Percentiles rank a stretch among this genome's conserved stretches.
Conservation (phyloP, 2,888 invertebrate species). For the Punctoribates punctum region DNA sequence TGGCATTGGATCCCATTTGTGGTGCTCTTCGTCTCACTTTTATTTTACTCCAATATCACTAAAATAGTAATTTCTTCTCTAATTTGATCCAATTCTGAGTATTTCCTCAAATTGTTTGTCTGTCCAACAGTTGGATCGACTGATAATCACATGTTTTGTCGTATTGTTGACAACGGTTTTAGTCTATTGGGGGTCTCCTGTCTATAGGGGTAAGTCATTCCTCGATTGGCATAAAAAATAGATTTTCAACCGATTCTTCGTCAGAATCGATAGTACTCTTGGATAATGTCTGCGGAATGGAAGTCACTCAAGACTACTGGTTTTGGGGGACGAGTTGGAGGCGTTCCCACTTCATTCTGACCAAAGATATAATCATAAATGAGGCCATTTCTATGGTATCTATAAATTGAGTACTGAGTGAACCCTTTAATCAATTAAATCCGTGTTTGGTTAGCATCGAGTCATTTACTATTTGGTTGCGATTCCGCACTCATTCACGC, state of each 20-base stretch:
- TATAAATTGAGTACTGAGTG: too few relatives aligned
- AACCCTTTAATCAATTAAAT: too few relatives aligned
- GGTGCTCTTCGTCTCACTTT: not conserved
- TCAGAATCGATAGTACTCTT: constrained; percentile 38
- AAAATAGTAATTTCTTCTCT: not conserved
- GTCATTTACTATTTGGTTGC: constrained; percentile 40
- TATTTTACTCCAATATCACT: not conserved
- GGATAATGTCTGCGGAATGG: constrained; percentile 38
- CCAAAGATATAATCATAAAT: constrained; percentile 35
- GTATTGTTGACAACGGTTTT: not conserved
- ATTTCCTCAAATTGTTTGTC: not conserved
- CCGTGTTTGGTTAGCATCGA: too few relatives aligned
- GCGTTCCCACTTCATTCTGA: constrained; percentile 28
- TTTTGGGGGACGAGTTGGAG: not conserved
- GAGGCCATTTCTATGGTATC: constrained; percentile 43
- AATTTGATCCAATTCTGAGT: not conserved
- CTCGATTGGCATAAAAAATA: too few relatives aligned
- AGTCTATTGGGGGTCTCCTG: constrained; percentile 8
- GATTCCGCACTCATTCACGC: constrained; percentile 30
- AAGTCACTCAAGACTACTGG: constrained; percentile 15
- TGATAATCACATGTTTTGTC: not conserved
- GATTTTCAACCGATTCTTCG: not conserved
- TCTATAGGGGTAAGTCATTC: constrained; percentile 12
- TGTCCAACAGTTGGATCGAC: constrained; percentile 10
- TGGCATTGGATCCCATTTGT: not conserved